Conservation (phyloP, 2,888 invertebrate species). For the Cephus nigrinus region DNA sequence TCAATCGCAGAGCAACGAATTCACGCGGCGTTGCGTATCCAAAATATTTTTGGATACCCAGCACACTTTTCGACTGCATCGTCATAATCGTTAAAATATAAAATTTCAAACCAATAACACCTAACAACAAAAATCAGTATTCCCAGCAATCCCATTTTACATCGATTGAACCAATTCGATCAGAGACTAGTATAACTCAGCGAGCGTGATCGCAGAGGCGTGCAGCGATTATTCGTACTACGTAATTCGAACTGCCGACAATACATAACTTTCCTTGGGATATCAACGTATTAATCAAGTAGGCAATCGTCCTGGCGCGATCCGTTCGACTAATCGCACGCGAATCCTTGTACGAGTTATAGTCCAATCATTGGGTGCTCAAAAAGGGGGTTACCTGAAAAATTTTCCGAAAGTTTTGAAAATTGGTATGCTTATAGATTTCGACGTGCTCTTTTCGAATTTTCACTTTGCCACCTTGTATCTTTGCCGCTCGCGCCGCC, state of each 20-base stretch:
- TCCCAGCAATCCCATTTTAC: neutral
- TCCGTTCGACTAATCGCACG: neutral
- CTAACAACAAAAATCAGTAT: neutral
- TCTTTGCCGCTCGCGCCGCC: too few relatives aligned
- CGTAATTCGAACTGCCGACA: neutral
- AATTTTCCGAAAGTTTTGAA: too few relatives aligned
- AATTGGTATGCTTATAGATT: too few relatives aligned
- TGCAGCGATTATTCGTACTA: neutral
- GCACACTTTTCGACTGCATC: neutral
- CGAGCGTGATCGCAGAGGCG: neutral
- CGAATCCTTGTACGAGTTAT: conserved; percentile 25
- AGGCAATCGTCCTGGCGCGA: neutral
- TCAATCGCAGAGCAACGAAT: too few relatives aligned
- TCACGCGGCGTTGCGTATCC: neutral
- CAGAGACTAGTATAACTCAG: neutral
- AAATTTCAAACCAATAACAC: neutral
- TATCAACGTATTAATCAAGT: neutral
- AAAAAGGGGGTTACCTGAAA: too few relatives aligned
- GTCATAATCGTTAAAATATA: neutral
- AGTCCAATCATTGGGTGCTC: too few relatives aligned
- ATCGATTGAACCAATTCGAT: neutral
- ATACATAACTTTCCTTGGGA: neutral
- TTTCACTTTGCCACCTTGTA: too few relatives aligned
- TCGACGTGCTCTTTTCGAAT: too few relatives aligned
- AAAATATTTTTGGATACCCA: neutral